These are phyloP conservation scores for Mormyrus iriodes DNA, from an alignment of 2,113 vertebrate species.

Conservation along the genomic window DNA sequence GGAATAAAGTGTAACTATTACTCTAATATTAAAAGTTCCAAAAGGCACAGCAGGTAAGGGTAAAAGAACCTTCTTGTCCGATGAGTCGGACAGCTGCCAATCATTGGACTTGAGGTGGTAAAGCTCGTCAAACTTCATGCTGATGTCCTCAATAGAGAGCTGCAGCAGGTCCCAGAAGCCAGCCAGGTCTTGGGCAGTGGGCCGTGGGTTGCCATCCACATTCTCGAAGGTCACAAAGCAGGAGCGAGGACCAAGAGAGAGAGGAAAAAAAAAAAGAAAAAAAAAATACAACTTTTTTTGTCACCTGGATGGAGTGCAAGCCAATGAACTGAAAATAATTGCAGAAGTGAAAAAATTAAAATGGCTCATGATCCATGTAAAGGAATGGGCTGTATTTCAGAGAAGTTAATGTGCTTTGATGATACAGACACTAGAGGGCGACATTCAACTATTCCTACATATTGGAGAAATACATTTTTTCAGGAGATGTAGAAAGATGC, in stretches of 20 bases:
- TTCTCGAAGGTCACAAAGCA: not conserved
- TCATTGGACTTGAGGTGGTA: slow-evolving; percentile 92
- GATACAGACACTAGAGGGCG: not conserved
- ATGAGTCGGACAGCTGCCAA: slow-evolving; percentile 81
- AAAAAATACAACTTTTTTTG: not conserved
- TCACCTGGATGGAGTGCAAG: not conserved
- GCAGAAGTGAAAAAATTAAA: not conserved
- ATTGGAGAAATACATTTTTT: not conserved
- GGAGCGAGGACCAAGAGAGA: not conserved
- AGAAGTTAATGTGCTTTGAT: not conserved
- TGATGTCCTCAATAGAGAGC: slow-evolving; percentile 96
- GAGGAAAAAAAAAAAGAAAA: not conserved
- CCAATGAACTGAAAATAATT: not conserved
- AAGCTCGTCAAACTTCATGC: slow-evolving; percentile 97
- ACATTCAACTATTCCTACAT: not conserved
- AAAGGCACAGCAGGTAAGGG: slow-evolving; percentile 19
- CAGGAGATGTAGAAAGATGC: not conserved
- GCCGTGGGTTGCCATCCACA: slow-evolving; percentile 74
- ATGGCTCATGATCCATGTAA: not conserved
- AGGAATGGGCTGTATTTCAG: not conserved
- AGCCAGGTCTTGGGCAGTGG: slow-evolving; percentile 93
- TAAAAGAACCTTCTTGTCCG: slow-evolving; percentile 77
- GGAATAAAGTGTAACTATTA: not conserved
- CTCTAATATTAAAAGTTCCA: not conserved
- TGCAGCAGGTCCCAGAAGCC: slow-evolving; percentile 98